phyloP scores from a whole-genome alignment of 2,888 invertebrate species.

The Blera fallax region DNA sequence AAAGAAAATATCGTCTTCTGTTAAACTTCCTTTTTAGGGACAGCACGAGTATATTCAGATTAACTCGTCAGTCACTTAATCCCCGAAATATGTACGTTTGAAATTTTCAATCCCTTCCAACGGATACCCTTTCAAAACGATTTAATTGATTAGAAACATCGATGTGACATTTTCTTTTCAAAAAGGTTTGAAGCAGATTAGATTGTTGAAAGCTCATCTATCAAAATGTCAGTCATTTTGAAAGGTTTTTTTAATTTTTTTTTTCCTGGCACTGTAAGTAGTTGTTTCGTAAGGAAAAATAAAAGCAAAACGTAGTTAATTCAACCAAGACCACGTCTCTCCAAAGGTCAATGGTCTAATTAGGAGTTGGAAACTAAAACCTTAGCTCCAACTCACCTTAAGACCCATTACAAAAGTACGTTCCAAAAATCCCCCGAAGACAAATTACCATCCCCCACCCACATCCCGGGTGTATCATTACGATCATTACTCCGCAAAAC shows the following conservation, averaged over 20 bases:
- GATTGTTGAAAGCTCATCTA: slow-evolving; percentile 26
- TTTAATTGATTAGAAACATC: slow-evolving; percentile 39
- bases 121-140: neutral
- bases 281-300: neutral
- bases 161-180: neutral
- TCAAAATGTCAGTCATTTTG: slow-evolving; percentile 53
- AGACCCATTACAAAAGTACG: neutral
- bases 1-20: neutral
- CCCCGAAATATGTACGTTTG: neutral
- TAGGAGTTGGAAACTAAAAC: slow-evolving; percentile 20
- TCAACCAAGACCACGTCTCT: neutral
- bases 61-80: slow-evolving; percentile 7
- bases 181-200: neutral
- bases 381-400: neutral
- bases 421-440: slow-evolving; percentile 22
- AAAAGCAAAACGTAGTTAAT: slow-evolving; percentile 6
- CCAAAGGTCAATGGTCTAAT: slow-evolving; percentile 58
- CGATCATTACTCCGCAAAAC: slow-evolving; percentile 23
- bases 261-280: neutral
- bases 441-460: slow-evolving; percentile 39
- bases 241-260: neutral
- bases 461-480: slow-evolving; percentile 39
- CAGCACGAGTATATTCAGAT: neutral
- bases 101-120: neutral
- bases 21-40: neutral